Conservation (phyloP, 2,888 invertebrate genomes). For the Caenorhabditis macrosperma region DNA sequence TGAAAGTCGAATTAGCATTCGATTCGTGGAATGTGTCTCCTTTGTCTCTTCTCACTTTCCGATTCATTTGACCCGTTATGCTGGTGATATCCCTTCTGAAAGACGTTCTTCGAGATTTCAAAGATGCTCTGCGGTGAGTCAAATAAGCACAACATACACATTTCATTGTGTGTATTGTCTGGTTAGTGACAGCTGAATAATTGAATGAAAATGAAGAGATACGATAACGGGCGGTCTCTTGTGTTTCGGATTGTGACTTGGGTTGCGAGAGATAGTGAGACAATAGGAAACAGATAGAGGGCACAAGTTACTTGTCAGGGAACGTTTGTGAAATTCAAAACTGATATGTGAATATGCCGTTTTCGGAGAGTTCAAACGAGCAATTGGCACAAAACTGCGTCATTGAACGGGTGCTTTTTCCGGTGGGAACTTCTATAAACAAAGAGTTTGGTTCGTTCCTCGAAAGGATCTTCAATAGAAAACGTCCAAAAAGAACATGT, state of each 20-base stretch:
- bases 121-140: constrained; percentile 21
- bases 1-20: background rate
- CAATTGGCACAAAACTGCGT: too few species aligned
- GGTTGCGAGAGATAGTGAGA: background rate
- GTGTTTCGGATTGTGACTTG: background rate
- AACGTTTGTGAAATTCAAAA: too few species aligned
- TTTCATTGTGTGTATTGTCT: background rate
- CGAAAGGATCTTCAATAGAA: too few species aligned
- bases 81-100: background rate
- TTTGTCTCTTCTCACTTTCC: background rate
- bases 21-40: background rate
- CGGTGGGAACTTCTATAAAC: too few species aligned
- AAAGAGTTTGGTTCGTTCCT: too few species aligned
- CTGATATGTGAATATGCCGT: too few species aligned
- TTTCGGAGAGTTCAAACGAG: too few species aligned
- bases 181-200: background rate
- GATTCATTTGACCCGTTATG: background rate
- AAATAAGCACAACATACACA: background rate
- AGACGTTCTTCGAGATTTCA: constrained; percentile 8
- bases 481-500: too few species aligned
- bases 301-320: too few species aligned
- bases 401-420: too few species aligned
- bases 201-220: background rate
- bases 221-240: background rate
- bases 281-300: background rate